Conservation (phyloP, 1,140 invertebrate genomes). For the Diorhabda sublineata region DNA sequence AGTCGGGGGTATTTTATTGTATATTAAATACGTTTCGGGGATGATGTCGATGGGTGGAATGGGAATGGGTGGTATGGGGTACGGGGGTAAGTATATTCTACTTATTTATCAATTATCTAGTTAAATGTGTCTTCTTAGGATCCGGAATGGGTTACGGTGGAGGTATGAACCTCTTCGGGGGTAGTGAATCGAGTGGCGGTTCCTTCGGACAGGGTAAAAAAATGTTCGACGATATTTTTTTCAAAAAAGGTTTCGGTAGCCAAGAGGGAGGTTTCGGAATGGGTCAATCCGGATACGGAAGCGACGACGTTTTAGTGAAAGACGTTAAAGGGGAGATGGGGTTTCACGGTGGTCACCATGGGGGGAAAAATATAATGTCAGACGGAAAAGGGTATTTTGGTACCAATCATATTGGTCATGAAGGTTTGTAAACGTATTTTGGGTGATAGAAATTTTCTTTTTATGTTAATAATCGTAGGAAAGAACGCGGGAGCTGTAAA, state of each 20-base stretch:
- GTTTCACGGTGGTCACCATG: conserved; percentile 52
- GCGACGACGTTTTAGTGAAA: conserved; percentile 46
- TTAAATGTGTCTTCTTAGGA: neutral
- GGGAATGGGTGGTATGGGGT: neutral
- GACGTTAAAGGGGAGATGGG: conserved; percentile 52
- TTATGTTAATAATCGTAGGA: conserved; percentile 26
- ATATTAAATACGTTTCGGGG: neutral
- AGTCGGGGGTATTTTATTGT: neutral
- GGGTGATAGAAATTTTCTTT: too few relatives aligned
- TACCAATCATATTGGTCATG: conserved; percentile 51
- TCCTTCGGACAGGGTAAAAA: conserved; percentile 52
- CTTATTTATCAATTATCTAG: neutral
- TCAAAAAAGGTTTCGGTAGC: conserved; percentile 51
- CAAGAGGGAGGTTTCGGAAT: conserved; percentile 49
- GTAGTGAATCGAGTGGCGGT: conserved; percentile 45
- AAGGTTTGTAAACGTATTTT: conserved; percentile 42
- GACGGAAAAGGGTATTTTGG: conserved; percentile 54
- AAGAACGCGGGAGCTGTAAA: conserved; percentile 50
- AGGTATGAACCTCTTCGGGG: neutral
- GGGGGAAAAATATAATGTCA: conserved; percentile 52
- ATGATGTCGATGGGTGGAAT: neutral
- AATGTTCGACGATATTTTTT: conserved; percentile 49
- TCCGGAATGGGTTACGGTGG: conserved; percentile 14
- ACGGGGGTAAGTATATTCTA: neutral
- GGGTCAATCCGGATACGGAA: conserved; percentile 51